Conservation (phyloP, 2,113 vertebrate species). For the Turnix velox region DNA sequence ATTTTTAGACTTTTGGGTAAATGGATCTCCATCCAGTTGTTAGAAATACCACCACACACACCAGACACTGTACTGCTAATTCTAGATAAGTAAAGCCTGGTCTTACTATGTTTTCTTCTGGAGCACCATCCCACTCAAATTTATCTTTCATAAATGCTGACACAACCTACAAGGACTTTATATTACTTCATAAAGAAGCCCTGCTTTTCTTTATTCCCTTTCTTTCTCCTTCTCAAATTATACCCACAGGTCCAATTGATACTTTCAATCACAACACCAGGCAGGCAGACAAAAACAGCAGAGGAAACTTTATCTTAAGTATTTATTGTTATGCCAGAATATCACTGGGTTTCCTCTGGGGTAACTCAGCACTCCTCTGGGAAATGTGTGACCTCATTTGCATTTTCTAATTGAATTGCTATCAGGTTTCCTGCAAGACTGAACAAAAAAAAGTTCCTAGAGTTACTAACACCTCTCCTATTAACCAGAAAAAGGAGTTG, state of each 20-base stretch:
- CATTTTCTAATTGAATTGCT: conserved; percentile 84
- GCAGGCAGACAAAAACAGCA: not conserved
- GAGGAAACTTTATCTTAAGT: conserved; percentile 36
- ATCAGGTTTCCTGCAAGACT: conserved; percentile 78
- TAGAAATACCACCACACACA: not conserved
- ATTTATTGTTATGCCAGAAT: conserved; percentile 59
- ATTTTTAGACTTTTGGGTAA: not conserved
- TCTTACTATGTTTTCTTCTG: not conserved
- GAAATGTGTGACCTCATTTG: conserved; percentile 75
- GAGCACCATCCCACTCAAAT: not conserved
- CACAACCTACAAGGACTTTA: not conserved
- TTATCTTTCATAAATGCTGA: conserved; percentile 38
- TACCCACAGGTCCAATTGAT: conserved; percentile 3
- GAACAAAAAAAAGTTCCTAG: conserved; percentile 55
- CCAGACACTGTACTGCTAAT: not conserved
- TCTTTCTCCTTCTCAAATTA: not conserved
- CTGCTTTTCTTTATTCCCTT: not conserved
- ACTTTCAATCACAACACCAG: not conserved
- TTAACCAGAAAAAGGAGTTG: conserved; percentile 5
- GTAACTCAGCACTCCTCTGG: conserved; percentile 53
- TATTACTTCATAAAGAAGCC: conserved; percentile 9
- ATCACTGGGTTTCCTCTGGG: conserved; percentile 42
- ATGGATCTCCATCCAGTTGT: not conserved
- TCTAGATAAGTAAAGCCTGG: not conserved
- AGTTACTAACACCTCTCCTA: not conserved